Evolutionary conservation across 2,797 vertebrate genomes (phyloP).

Genomic region (Cuniculus paca): DNA sequence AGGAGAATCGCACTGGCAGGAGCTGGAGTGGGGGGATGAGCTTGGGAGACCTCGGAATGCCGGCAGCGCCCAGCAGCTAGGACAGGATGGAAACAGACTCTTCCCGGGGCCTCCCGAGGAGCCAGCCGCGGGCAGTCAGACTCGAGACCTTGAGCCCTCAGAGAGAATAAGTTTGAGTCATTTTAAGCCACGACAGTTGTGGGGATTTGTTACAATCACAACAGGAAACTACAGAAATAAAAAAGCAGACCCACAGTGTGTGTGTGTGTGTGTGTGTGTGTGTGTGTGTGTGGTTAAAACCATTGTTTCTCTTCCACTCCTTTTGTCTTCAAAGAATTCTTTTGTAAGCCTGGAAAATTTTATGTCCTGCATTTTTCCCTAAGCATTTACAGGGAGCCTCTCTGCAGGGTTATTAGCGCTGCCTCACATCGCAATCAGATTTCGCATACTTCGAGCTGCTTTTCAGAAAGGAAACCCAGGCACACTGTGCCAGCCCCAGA

Average conservation of each 20-base stretch:
- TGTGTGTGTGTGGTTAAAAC: fast-evolving
- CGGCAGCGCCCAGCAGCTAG: neutral
- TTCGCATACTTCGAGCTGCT: fast-evolving
- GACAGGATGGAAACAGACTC: neutral
- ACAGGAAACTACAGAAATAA: neutral
- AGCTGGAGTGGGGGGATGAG: no score
- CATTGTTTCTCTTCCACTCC: no score
- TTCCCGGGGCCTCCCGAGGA: neutral
- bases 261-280: fast-evolving
- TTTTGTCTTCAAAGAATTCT: neutral
- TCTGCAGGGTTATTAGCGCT: neutral
- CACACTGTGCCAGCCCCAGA: fast-evolving
- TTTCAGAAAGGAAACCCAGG: neutral
- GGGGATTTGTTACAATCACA: fast-evolving
- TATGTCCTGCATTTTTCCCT: no score
- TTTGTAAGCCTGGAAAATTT: neutral
- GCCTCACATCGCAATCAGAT: fast-evolving
- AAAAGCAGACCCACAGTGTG: neutral
- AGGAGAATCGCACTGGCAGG: no score
- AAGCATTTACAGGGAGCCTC: no score
- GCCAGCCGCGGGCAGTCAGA: fast-evolving
- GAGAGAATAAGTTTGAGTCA: no score
- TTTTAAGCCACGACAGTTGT: fast-evolving
- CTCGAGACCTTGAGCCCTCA: neutral
- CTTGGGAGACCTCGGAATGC: no score